Evolutionary conservation across 2,888 invertebrate species (phyloP), one percentile per base, ranked within the genome.

Genomic region (Gerris lacustris): DNA sequence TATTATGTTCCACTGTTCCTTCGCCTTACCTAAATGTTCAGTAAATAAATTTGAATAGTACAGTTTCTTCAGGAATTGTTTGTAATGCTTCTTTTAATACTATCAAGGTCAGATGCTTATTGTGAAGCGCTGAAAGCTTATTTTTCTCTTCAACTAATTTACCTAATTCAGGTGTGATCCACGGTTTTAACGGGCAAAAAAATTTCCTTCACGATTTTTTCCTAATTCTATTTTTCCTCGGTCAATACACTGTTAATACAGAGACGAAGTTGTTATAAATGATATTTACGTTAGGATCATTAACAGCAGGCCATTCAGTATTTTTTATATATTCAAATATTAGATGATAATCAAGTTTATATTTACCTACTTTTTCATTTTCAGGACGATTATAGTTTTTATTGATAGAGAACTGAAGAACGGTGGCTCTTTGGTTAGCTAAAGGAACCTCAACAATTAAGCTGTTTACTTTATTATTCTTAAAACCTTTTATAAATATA

Each of bases 331-430:
- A 5, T 11, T 15, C 15, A 11, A 55, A 2, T 11, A 55, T 55
- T 11, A 55, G 1, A 15, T 55, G 11, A 15, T 55, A 55, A 15
- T 55, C 55, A 55, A 55, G 9, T 55, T 55, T 55, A 2, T 55
- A 5, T 2, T 2, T 5, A 2, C 1, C 1, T 4, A 2, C 5
- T 11, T 55, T 5, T 2, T 11, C 2, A 2, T 55, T 5, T 2
- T 1, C 1, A 15, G 2, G 9, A 55, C 5, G 5, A 9, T 55
- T 4, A 5, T n/a, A n/a, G n/a, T 55, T 15, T 15, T 5, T 55
- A 55, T 55, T 5, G 9, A 55, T 15, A 11, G 55, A 9, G 15
- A 55, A 55, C 15, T 55, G 9, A 5, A 55, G 15, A 11, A 55
- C 15, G 55, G 15, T 55, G 15, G 55, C 55, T 55, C 15, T 5